These are phyloP conservation scores for Tiphia femorata DNA, from an alignment of 2,888 invertebrate genomes.

Conservation along the genomic window DNA sequence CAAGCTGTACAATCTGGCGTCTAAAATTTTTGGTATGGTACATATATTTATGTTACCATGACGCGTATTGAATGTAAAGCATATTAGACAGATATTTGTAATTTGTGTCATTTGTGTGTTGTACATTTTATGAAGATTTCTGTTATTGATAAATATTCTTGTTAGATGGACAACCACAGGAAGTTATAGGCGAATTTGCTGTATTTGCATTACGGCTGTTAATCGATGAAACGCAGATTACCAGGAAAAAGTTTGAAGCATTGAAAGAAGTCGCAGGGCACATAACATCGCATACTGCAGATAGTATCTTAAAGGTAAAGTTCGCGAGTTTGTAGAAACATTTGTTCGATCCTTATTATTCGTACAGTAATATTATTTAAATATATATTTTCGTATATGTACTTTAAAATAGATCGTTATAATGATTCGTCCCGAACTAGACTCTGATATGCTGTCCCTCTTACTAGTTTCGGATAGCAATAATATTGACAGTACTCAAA, in stretches of 20 bases:
- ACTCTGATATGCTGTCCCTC: constrained; percentile 49
- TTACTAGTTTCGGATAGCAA: too few relatives aligned
- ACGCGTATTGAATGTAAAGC: constrained; percentile 6
- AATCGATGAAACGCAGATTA: constrained; percentile 73
- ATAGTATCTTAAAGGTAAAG: constrained; percentile 73
- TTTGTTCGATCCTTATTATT: background rate
- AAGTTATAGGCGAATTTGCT: constrained; percentile 76
- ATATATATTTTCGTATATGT: background rate
- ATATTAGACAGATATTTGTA: constrained; percentile 15
- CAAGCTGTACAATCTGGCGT: constrained; percentile 65
- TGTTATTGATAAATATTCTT: constrained; percentile 4
- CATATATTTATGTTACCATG: constrained; percentile 6
- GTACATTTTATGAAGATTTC: constrained; percentile 3
- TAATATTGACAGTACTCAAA: constrained; percentile 22
- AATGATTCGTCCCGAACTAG: constrained; percentile 41
- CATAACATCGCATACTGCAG: constrained; percentile 71
- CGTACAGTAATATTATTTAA: constrained; percentile 3
- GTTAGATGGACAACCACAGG: constrained; percentile 71
- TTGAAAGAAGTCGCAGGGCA: constrained; percentile 75
- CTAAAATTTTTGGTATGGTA: constrained; percentile 50
- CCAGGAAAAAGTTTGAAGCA: constrained; percentile 73
- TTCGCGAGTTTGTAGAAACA: background rate
- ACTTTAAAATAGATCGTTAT: constrained; percentile 6
- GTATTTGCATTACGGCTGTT: constrained; percentile 75
- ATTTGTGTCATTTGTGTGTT: constrained; percentile 12